Evolutionary conservation across 2,113 vertebrate genomes (phyloP).

Genomic region (Ictalurus punctatus): DNA sequence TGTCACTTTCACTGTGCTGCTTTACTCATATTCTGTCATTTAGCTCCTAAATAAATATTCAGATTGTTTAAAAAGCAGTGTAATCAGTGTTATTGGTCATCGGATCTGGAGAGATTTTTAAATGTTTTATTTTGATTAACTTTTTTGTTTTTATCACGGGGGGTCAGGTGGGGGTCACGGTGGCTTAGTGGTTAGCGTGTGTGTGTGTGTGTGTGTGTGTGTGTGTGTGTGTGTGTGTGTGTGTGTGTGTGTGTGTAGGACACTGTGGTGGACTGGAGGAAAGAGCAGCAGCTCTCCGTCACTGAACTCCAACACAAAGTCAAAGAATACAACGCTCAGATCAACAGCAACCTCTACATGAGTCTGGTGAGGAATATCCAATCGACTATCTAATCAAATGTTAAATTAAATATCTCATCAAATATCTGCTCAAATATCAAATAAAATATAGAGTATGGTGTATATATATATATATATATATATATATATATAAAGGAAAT

Average conservation of each 20-base stretch:
- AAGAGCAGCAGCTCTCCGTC: conserved; percentile 77
- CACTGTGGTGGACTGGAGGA: conserved; percentile 80
- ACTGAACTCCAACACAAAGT: conserved; percentile 86
- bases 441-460: too few relatives aligned
- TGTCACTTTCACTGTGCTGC: neutral
- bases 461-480: too few relatives aligned
- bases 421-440: neutral
- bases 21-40: neutral
- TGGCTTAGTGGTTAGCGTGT: too few relatives aligned
- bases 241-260: conserved; percentile 72
- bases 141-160: too few relatives aligned
- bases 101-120: too few relatives aligned
- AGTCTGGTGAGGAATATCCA: conserved; percentile 76
- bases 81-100: too few relatives aligned
- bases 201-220: neutral
- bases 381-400: neutral
- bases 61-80: too few relatives aligned
- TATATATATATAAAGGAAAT: neutral
- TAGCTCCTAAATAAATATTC: neutral
- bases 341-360: conserved; percentile 95
- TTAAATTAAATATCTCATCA: too few relatives aligned
- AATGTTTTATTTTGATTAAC: too few relatives aligned
- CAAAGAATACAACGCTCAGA: conserved; percentile 92
- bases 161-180: too few relatives aligned
- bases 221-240: conserved; percentile 1